These are phyloP conservation scores for Muscicapa comitata DNA, from an alignment of 2,797 vertebrate genomes.

Conservation along the genomic window DNA sequence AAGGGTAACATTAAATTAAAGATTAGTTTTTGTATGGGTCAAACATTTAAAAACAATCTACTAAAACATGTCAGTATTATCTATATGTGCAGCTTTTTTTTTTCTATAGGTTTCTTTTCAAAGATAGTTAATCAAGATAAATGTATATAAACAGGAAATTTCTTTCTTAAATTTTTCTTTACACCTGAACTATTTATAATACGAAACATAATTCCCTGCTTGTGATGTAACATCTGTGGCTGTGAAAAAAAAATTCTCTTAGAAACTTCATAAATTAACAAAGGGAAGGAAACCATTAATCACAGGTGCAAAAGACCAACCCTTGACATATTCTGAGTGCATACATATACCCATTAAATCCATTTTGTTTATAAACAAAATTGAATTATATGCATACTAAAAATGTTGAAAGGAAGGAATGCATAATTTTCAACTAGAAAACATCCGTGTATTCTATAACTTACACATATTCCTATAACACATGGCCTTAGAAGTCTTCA, in stretches of 20 bases:
- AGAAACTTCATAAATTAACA: constrained; percentile 48
- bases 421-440: not conserved
- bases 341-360: not conserved
- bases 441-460: not conserved
- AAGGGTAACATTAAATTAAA: constrained; percentile 56
- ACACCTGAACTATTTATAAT: constrained; percentile 67
- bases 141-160: not conserved
- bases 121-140: constrained; percentile 56
- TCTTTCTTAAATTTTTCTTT: constrained; percentile 60
- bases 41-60: constrained; percentile 53
- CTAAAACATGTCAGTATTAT: constrained; percentile 56
- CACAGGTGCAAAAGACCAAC: constrained; percentile 35
- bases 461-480: not conserved
- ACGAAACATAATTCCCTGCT: constrained; percentile 32
- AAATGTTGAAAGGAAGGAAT: not conserved
- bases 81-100: constrained; percentile 11
- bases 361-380: not conserved
- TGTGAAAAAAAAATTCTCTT: constrained; percentile 21
- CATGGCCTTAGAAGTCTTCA: not conserved
- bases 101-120: not conserved
- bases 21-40: constrained; percentile 52
- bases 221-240: constrained; percentile 63
- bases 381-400: not conserved
- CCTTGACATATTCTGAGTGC: not conserved
- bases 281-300: constrained; percentile 60